A percentile compares a stretch with the other conserved stretches of the same genome.
phyloP scores from a whole-genome alignment of 2,888 invertebrate species.

The Nasonia oneida region DNA sequence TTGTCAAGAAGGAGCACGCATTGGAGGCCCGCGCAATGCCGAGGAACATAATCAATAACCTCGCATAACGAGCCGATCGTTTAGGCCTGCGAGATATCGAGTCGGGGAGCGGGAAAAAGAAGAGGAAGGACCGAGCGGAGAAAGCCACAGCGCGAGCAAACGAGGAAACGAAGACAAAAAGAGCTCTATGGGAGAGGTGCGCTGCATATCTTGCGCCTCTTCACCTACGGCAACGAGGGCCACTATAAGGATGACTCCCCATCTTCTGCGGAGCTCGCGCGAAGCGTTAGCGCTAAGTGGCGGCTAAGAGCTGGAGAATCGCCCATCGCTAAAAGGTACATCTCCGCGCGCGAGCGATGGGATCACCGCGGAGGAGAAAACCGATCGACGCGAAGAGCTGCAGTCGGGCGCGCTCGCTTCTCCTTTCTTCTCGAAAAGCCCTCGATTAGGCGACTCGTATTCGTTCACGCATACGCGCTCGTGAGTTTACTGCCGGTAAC shows the following conservation, averaged over 20 bases:
- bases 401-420: neutral
- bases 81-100: slow-evolving; percentile 51
- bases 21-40: slow-evolving; percentile 59
- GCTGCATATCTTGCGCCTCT: neutral
- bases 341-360: neutral
- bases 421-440: slow-evolving; percentile 11
- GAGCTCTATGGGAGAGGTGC: slow-evolving; percentile 9
- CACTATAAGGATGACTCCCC: slow-evolving; percentile 53
- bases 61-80: slow-evolving; percentile 68
- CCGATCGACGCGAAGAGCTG: neutral
- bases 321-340: slow-evolving; percentile 2
- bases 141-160: slow-evolving; percentile 30
- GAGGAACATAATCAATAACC: slow-evolving; percentile 73
- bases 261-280: slow-evolving; percentile 34
- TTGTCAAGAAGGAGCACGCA: slow-evolving; percentile 27
- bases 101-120: neutral
- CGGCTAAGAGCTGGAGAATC: slow-evolving; percentile 63
- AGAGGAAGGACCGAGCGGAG: slow-evolving; percentile 8
- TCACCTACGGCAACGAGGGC: slow-evolving; percentile 15
- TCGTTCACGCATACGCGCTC: neutral
- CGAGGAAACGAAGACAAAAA: slow-evolving; percentile 18
- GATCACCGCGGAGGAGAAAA: neutral
- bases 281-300: slow-evolving; percentile 65
- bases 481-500: slow-evolving; percentile 26
- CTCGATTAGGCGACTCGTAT: slow-evolving; percentile 5